These are phyloP conservation scores for Temnothorax unifasciatus DNA, from an alignment of 2,888 invertebrate genomes.

Conservation along the genomic window DNA sequence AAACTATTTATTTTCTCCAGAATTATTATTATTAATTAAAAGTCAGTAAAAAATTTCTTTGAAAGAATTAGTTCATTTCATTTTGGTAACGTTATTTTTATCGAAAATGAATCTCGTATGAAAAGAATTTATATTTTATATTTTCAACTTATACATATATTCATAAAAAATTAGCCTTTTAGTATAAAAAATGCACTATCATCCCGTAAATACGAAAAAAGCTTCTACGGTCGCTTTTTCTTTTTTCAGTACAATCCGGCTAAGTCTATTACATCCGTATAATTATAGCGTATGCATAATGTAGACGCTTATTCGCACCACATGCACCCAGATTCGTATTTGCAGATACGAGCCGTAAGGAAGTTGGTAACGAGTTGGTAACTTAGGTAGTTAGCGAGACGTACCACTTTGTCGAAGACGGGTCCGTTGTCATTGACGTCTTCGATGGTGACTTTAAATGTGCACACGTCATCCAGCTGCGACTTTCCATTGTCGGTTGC, in stretches of 20 bases:
- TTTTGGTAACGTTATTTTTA: neutral
- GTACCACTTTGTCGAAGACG: conserved; percentile 93
- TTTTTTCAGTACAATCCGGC: neutral
- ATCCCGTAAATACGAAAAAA: neutral
- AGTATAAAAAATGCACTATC: neutral
- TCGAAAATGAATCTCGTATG: neutral
- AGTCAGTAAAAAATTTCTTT: neutral
- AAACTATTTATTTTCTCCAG: neutral
- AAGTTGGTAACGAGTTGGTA: conserved; percentile 66
- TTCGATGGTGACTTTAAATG: conserved; percentile 95
- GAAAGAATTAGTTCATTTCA: neutral
- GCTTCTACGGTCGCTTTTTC: neutral
- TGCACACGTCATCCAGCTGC: conserved; percentile 96
- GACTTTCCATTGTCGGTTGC: conserved; percentile 97
- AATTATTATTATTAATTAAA: neutral
- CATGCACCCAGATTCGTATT: conserved; percentile 32
- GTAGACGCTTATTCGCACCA: conserved; percentile 16
- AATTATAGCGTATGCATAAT: conserved; percentile 20
- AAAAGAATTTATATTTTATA: neutral
- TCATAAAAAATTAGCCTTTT: neutral
- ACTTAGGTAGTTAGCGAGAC: conserved; percentile 81
- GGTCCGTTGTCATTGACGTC: conserved; percentile 97
- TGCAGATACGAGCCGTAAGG: conserved; percentile 67
- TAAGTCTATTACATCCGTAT: conserved; percentile 7
- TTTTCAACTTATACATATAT: neutral